Evolutionary conservation across 2,888 invertebrate genomes (phyloP).

Genomic region (Plutella xylostella): DNA sequence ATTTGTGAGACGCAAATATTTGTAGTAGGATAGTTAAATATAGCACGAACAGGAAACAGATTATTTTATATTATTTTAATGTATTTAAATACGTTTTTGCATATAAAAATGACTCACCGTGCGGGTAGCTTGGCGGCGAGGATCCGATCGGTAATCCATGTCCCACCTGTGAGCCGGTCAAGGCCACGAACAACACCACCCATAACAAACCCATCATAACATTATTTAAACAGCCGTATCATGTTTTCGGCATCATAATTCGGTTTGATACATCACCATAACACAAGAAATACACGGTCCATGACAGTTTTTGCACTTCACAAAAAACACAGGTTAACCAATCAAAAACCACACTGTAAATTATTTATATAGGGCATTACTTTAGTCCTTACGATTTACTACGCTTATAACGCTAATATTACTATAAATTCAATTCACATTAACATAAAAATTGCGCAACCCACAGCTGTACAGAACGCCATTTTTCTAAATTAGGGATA

Average conservation of each 20-base stretch:
- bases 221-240: slow-evolving; percentile 59
- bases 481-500: slow-evolving; percentile 51
- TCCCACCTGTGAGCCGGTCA: slow-evolving; percentile 50
- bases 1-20: too few relatives aligned
- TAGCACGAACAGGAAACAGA: too few relatives aligned
- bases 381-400: slow-evolving; percentile 32
- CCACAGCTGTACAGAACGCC: slow-evolving; percentile 65
- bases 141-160: slow-evolving; percentile 55
- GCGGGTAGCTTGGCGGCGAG: slow-evolving; percentile 61
- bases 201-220: slow-evolving; percentile 58
- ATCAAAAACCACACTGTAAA: slow-evolving; percentile 33
- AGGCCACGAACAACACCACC: slow-evolving; percentile 62
- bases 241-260: slow-evolving; percentile 62
- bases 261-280: slow-evolving; percentile 59
- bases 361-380: slow-evolving; percentile 37
- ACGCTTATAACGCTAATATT: slow-evolving; percentile 39
- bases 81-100: not conserved
- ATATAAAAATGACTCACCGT: slow-evolving; percentile 36
- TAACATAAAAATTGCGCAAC: slow-evolving; percentile 69
- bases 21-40: too few relatives aligned
- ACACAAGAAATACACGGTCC: slow-evolving; percentile 65
- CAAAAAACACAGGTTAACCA: slow-evolving; percentile 35
- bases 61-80: too few relatives aligned
- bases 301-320: slow-evolving; percentile 49
- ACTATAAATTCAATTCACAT: slow-evolving; percentile 50